Evolutionary conservation across 2,113 vertebrate genomes (phyloP).

Genomic region (Ochotona curzoniae): DNA sequence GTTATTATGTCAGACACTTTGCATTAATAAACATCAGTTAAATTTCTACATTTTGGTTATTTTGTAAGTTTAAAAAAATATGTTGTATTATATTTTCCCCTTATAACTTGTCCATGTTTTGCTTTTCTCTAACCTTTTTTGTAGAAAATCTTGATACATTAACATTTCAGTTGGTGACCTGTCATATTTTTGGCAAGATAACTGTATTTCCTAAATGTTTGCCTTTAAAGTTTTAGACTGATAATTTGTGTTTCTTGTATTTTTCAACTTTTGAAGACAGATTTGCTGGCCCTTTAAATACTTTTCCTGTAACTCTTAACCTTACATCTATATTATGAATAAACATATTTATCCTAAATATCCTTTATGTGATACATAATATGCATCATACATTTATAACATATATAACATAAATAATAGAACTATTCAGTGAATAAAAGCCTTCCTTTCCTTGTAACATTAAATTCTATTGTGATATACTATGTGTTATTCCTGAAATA

Average conservation of each 20-base stretch:
- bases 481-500: background rate
- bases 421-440: background rate
- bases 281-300: background rate
- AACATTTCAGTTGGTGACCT: background rate
- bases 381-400: too few species aligned
- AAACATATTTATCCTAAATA: too few species aligned
- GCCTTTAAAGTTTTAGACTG: background rate
- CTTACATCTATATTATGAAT: background rate
- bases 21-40: background rate
- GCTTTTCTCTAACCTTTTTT: background rate
- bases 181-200: conserved; percentile 7
- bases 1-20: conserved; percentile 11
- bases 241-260: background rate
- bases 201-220: background rate
- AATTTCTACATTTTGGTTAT: background rate
- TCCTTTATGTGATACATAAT: too few species aligned
- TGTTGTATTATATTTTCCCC: background rate
- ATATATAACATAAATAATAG: background rate
- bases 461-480: background rate
- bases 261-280: conserved; percentile 4
- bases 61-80: background rate
- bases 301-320: background rate
- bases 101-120: background rate
- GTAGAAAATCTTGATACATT: conserved; percentile 36
- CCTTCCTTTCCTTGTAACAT: background rate